These are phyloP conservation scores for Spongilla lacustris DNA, from an alignment of 37 sponge, comb jelly and placozoan species.

Conservation along the genomic window DNA sequence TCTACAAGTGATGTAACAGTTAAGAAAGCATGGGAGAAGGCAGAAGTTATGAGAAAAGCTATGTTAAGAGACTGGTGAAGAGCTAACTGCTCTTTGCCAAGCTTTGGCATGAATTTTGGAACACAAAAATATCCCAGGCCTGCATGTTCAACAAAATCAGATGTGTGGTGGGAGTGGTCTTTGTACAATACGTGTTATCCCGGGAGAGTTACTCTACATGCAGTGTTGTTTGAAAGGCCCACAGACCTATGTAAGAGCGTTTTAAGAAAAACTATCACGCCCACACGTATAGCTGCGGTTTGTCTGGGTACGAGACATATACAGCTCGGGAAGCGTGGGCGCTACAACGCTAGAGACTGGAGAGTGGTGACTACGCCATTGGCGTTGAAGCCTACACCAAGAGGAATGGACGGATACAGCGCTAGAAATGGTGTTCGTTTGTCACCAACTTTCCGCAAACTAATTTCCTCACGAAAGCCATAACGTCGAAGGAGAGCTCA, in stretches of 20 bases:
- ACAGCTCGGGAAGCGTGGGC: background rate
- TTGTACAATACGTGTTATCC: too few species aligned
- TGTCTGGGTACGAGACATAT: too few species aligned
- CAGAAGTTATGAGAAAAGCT: constrained; percentile 60
- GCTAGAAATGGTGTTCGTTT: background rate
- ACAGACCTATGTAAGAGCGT: too few species aligned
- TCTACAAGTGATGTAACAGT: constrained; percentile 77
- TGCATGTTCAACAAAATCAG: constrained; percentile 80
- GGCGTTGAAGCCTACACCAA: background rate
- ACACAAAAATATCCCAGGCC: too few species aligned
- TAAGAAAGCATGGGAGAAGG: constrained; percentile 71
- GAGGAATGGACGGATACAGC: background rate
- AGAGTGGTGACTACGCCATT: background rate
- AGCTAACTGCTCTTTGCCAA: constrained; percentile 94
- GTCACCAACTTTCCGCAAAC: background rate
- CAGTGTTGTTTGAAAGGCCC: too few species aligned
- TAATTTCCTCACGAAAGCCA: background rate
- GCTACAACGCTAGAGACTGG: background rate
- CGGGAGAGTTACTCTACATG: too few species aligned
- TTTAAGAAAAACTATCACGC: too few species aligned
- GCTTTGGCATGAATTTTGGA: too few species aligned
- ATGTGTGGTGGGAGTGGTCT: too few species aligned
- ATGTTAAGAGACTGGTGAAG: constrained; percentile 72
- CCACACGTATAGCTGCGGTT: too few species aligned
- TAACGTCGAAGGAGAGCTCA: background rate